Conservation (phyloP, 1,140 invertebrate genomes). For the Colletes latitarsis region DNA sequence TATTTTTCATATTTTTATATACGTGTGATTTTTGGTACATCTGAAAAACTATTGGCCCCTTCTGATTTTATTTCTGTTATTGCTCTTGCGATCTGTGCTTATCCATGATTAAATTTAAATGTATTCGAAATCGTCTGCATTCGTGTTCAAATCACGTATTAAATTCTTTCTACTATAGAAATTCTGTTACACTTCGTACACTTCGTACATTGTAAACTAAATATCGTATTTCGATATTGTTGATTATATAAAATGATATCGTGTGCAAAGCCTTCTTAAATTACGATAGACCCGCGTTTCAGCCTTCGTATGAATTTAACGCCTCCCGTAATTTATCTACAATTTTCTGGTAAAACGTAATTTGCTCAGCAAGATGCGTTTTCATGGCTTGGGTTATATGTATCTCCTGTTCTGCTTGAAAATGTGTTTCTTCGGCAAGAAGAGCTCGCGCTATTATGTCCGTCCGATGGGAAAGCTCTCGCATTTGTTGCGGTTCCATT, state of each 20-base stretch:
- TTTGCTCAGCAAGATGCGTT: slow-evolving; percentile 92
- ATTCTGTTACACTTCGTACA: not conserved
- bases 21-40: slow-evolving; percentile 23
- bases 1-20: slow-evolving; percentile 5
- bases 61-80: not conserved
- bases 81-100: not conserved
- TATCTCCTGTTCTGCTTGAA: slow-evolving; percentile 92
- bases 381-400: slow-evolving; percentile 94
- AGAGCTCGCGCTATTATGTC: slow-evolving; percentile 96
- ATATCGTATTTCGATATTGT: slow-evolving; percentile 4
- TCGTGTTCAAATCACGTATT: not conserved
- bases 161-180: not conserved
- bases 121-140: not conserved
- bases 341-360: slow-evolving; percentile 94
- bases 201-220: slow-evolving; percentile 7
- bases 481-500: slow-evolving; percentile 89
- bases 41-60: slow-evolving; percentile 30
- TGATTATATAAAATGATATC: not conserved
- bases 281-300: slow-evolving; percentile 29
- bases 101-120: slow-evolving; percentile 15
- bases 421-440: slow-evolving; percentile 96
- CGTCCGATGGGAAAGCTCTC: slow-evolving; percentile 90
- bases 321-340: slow-evolving; percentile 86
- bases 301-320: slow-evolving; percentile 80
- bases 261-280: not conserved